phyloP scores from a whole-genome alignment of 1,140 invertebrate species.

The Cydia pomonella region DNA sequence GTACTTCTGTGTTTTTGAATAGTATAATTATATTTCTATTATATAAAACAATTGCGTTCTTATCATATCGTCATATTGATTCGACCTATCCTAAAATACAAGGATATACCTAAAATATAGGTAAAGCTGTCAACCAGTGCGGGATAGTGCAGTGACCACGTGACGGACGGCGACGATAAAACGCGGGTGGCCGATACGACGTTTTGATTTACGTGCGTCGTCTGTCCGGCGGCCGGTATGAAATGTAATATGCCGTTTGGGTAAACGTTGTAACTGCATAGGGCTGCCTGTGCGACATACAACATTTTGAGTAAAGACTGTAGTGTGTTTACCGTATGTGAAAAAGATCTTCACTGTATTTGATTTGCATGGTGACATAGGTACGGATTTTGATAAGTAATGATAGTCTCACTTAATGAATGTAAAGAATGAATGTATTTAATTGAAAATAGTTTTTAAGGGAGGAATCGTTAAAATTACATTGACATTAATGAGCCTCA shows the following conservation, averaged over 20 bases:
- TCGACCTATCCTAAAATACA: neutral
- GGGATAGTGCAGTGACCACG: conserved; percentile 53
- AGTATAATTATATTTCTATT: too few species aligned
- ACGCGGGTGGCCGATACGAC: conserved; percentile 42
- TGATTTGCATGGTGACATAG: too few species aligned
- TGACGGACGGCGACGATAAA: conserved; percentile 60
- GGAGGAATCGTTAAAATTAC: too few species aligned
- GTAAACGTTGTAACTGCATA: neutral
- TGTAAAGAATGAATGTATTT: too few species aligned
- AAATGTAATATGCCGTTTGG: neutral
- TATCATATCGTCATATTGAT: neutral
- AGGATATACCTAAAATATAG: neutral
- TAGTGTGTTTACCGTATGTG: neutral
- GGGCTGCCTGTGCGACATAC: neutral
- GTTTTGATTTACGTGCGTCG: conserved; percentile 15
- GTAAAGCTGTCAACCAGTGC: neutral
- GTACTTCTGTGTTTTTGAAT: too few species aligned
- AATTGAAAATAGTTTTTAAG: too few species aligned
- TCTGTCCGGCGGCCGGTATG: neutral
- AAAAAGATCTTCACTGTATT: neutral
- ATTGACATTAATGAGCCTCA: too few species aligned
- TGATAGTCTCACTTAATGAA: too few species aligned
- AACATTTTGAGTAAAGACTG: neutral
- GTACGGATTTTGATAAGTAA: too few species aligned
- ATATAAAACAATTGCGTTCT: too few species aligned